Base-by-base conservation (phyloP, 2,113 vertebrate species). In the Hyla sarda region DNA sequence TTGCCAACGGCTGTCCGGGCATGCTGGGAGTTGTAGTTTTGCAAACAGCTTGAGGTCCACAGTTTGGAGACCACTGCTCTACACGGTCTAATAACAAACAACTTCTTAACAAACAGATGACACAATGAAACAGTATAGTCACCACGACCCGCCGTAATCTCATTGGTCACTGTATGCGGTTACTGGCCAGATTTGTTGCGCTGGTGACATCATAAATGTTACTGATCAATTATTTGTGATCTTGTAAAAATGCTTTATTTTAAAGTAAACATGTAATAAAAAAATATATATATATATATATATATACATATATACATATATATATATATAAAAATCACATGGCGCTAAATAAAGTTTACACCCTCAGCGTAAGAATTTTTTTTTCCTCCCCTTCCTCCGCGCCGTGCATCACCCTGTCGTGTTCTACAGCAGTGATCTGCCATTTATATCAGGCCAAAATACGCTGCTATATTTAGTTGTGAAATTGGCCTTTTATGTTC, bases 401-500 rank as follows among this genome's bases (percentile, higher is more conserved):
- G 78, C 54, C 21, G 58, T 73, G 65, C 23, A 87, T 74, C 78
- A 73, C 69, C 17, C 85, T 87, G 78, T 74, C 77, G 85, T 87
- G 85, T 87, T 87, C 67, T 87, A 87, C 85, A 87, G 69, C 85
- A 87, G 69, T 41, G 85, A 87, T 87, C 77, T 87, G 77, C 85
- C 85, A 82, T 87, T 87, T 87, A 87, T 81, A 87, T 82, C 85
- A 82, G 67, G 77, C 85, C 78, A 87, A 81, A 87, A 87, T 87
- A 80, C 67, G 52, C 85, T 62, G 85, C 85, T 87, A 87, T 87
- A 87, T 87, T 87, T 87, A 87, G 85, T 87, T 87, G 85, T 87
- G 67, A 87, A 87, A 87, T 87, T 87, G 85, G 85, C 78, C 85
- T 87, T 87, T 87, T 87, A 87, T 87, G 85, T 82, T 87, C 77